Evolutionary conservation across 2,113 vertebrate genomes (phyloP), one percentile per base, ranked within the genome.

Genomic region (Crocuta crocuta): DNA sequence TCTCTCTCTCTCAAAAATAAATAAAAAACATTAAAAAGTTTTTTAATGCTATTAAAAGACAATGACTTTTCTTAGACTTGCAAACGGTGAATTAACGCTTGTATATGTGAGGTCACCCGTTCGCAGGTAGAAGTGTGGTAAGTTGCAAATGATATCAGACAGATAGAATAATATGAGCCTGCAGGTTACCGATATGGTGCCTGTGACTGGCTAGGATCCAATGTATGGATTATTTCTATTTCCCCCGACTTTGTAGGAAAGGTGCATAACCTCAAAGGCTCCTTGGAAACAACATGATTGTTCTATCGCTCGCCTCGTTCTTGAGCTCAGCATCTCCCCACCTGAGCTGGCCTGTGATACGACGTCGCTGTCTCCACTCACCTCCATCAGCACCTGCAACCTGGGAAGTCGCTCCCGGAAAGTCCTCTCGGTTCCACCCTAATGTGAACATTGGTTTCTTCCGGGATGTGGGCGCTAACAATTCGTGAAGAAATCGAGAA

Each of bases 371-470:
- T 16, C 19, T 58, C 31, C n/a, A 61, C 4, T 24, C 53, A 15
- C 4, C 19, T 85, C 43, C 15, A 1, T 4, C 11, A 1, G 9
- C 13, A 4, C 10, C 4, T 5, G 8, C 63, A 50, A 85, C 12
- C 23, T 0, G n/a, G 33, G 33, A 39, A 53, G 53, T 80, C 15
- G 1, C 61, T 81, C 21, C n/a, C 4, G 0, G 16, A 21, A 7
- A 3, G 1, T n/a, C 5, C 10, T 43, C 78, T 2, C 39, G n/a
- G 33, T 39, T 81, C 4, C 6, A 1, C 5, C 28, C 63, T 2
- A 10, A 9, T 24, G 28, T 2, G 78, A 43, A 70, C 43, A 23
- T 15, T 2, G 3, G 8, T 21, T n/a, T 23, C 0, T 17, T 2
- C 1, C 17, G 19, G 4, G 2, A 16, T 21, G 76, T 12, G 21